These are phyloP conservation scores for Lasioglossum marginatum DNA, from an alignment of 2,888 invertebrate species.

Conservation along the genomic window DNA sequence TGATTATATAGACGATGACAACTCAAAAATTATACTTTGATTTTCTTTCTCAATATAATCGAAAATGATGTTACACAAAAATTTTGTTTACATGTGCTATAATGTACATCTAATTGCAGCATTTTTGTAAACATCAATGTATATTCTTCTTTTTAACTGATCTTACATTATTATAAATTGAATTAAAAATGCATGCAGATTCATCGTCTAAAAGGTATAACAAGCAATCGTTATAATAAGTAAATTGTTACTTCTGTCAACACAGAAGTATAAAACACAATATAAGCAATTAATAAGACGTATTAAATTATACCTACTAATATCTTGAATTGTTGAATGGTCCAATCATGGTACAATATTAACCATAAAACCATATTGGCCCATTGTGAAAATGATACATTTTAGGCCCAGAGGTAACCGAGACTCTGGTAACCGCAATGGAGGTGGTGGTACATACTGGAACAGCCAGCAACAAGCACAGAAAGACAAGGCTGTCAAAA, in stretches of 20 bases:
- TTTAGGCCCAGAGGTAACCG: slow-evolving; percentile 82
- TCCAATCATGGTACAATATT: neutral
- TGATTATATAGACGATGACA: neutral
- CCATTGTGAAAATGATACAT: slow-evolving; percentile 61
- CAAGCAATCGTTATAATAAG: neutral
- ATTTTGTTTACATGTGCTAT: neutral
- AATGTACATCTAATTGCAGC: neutral
- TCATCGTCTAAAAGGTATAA: neutral
- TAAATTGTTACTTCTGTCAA: neutral
- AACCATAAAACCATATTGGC: neutral
- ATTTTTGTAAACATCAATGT: neutral
- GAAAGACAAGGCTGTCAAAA: slow-evolving; percentile 74
- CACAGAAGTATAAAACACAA: neutral
- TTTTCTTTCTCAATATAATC: neutral
- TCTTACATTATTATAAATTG: neutral
- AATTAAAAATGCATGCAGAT: neutral
- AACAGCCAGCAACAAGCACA: slow-evolving; percentile 80
- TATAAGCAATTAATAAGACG: neutral
- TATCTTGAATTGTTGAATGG: neutral
- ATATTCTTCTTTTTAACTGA: neutral
- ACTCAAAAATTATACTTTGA: neutral
- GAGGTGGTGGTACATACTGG: slow-evolving; percentile 81
- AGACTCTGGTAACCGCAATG: slow-evolving; percentile 80
- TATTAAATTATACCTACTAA: neutral
- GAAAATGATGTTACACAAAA: neutral